Base-by-base conservation (phyloP, 2,888 invertebrate genomes). In the Sturmia bella region DNA sequence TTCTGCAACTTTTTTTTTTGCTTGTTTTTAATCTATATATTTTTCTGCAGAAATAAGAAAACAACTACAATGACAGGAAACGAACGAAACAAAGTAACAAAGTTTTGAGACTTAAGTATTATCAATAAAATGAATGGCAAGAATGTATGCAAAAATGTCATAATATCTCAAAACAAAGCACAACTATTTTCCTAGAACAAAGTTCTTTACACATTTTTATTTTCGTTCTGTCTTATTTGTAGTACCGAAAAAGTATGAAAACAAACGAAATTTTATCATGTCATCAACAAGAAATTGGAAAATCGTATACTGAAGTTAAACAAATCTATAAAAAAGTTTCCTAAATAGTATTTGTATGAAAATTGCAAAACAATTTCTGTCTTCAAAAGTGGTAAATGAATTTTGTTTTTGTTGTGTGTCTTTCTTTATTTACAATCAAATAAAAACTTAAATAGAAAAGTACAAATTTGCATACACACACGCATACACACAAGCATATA, bases 271-370 rank as follows among this genome's bases (percentile, higher is more conserved):
- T 82, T 82, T 70, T 78, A 78, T 82, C 78, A 82, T 82, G 78
- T 61, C 78, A 82, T 82, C 82, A 75, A 78, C 70, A 70, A 82
- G 75, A 78, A 82, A 82, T 82, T 78, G 78, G 74, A 82, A 82
- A 82, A 78, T 79, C 59, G 72, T 78, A 78, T 75, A 66, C 69
- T 54, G 59, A 77, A 78, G 78, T 78, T 78, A 75, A 82, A 72
- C 66, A 78, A 75, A 78, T 70, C 74, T 66, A 75, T 72, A 72
- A 78, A 32, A 66, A 82, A 74, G 48, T 82, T 82, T 70, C 19
- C 66, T 48, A 64, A 82, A 74, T 48, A 70, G 43, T 59, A 70
- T 70, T 82, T 78, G 66, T 75, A 75, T 75, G 70, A 75, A 82
- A 82, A 75, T 82, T 78, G 74, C 61, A 70, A 82, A 82, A 78